These are phyloP conservation scores for Scaptomyza tumidula DNA, from an alignment of 2,888 invertebrate genomes.

Conservation along the genomic window DNA sequence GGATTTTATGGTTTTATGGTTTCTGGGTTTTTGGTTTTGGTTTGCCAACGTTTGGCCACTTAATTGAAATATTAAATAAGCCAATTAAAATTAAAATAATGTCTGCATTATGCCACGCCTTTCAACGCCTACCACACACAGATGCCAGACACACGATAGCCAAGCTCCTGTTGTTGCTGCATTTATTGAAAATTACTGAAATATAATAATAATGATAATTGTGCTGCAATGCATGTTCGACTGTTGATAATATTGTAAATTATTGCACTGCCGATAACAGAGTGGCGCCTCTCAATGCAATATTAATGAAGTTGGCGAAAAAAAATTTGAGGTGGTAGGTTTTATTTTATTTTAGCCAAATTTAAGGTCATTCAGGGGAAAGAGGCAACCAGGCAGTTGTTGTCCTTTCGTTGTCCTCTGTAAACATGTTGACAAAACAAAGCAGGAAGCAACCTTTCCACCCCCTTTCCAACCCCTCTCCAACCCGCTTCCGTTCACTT, in stretches of 20 bases:
- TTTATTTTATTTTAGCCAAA: conserved; percentile 29
- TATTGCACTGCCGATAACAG: conserved; percentile 71
- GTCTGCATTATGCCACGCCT: conserved; percentile 56
- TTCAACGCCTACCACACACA: background rate
- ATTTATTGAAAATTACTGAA: conserved; percentile 71
- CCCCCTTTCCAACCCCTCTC: background rate
- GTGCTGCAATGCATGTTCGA: conserved; percentile 34
- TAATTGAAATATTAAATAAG: conserved; percentile 81
- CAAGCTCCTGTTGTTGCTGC: conserved; percentile 1
- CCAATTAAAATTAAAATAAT: conserved; percentile 80
- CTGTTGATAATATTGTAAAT: conserved; percentile 74
- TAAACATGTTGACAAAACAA: conserved; percentile 72
- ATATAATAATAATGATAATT: conserved; percentile 18
- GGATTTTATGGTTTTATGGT: conserved; percentile 16
- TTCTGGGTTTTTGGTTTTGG: conserved; percentile 39
- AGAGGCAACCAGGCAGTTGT: conserved; percentile 3
- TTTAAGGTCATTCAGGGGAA: conserved; percentile 29
- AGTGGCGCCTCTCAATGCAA: conserved; percentile 22
- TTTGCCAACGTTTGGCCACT: conserved; percentile 39
- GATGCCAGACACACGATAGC: conserved; percentile 72
- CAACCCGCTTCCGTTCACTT: background rate
- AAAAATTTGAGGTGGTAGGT: conserved; percentile 14
- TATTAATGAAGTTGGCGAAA: conserved; percentile 42
- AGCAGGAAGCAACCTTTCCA: background rate
- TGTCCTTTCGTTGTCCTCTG: conserved; percentile 71